Base-by-base conservation (phyloP, 2,888 invertebrate species). In the Epinotia nisella region DNA sequence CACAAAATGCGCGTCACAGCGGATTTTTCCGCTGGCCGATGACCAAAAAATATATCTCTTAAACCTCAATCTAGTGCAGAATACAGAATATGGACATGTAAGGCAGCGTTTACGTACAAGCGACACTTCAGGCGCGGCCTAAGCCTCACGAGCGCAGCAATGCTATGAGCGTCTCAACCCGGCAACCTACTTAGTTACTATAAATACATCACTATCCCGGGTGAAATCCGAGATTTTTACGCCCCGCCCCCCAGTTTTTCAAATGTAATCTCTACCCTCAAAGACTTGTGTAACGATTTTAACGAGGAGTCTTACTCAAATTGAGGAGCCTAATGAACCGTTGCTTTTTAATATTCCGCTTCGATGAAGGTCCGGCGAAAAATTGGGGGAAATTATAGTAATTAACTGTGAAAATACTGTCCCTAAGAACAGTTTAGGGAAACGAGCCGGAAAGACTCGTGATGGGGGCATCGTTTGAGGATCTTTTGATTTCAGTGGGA, bases 331-430 rank as follows among this genome's bases (percentile, higher is more conserved):
- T 75, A 80, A 78, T 78, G 77, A 77, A 75, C 73, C 78, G 60
- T 77, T 75, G 64, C 75, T 77, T 77, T 77, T 77, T 77, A 77
- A 79, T 77, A 76, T 77, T 76, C 75, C 66, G 73, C 73, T 64
- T 59, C 68, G 45, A 69, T 59, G 73, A 69, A 45, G 39, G n/a
- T 3, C 15, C 35, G 51, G 56, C 41, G 68, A 69, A 73, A 72
- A 73, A 73, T 73, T 69, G 62, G 49, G 39, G 45, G 21, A 59
- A 64, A 64, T 73, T 69, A 68, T 41, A 64, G 29, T 69, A 73
- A 73, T 73, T 73, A 73, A 73, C 73, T 64, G 73, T 29, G n/a
- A 73, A 71, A 73, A 73, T 73, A 73, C 62, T 58, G 64, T 51
- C 73, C 51, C 67, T 53, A 4, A 56, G 72, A 67, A 68, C 71